Conservation (phyloP, 2,888 invertebrate species). For the Trilocha varians region DNA sequence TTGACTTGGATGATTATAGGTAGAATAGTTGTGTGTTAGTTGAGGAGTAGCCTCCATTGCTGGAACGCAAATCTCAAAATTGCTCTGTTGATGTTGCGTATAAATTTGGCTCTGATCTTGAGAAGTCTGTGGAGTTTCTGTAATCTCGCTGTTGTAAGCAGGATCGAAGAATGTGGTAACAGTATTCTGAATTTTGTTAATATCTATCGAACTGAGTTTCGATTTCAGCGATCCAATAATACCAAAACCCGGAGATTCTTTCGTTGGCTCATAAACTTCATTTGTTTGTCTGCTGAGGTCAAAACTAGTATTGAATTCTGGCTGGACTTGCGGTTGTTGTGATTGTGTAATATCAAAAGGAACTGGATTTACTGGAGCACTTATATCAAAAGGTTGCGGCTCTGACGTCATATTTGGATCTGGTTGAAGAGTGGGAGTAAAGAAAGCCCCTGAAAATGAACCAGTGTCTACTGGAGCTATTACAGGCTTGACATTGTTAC, state of each 20-base stretch:
- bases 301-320: slow-evolving; percentile 41
- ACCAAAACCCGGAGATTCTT: slow-evolving; percentile 47
- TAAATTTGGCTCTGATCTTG: slow-evolving; percentile 14
- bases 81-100: slow-evolving; percentile 22
- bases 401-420: slow-evolving; percentile 6
- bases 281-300: slow-evolving; percentile 48
- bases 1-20: slow-evolving; percentile 13
- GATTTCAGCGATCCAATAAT: slow-evolving; percentile 65
- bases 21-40: slow-evolving; percentile 8
- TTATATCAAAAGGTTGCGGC: slow-evolving; percentile 19
- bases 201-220: slow-evolving; percentile 55
- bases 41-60: slow-evolving; percentile 10
- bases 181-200: slow-evolving; percentile 60
- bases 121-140: slow-evolving; percentile 19
- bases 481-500: slow-evolving; percentile 49
- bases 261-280: slow-evolving; percentile 33
- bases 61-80: slow-evolving; percentile 42
- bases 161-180: slow-evolving; percentile 68
- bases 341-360: slow-evolving; percentile 26
- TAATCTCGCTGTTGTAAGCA: slow-evolving; percentile 45
- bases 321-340: slow-evolving; percentile 10
- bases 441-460: slow-evolving; percentile 41
- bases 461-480: slow-evolving; percentile 30
- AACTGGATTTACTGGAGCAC: slow-evolving; percentile 7
- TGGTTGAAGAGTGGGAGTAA: slow-evolving; percentile 27